A percentile compares a stretch with the other conserved stretches of the same genome.
phyloP scores from a whole-genome alignment of 2,797 vertebrate species.

The Xerus rutilus region DNA sequence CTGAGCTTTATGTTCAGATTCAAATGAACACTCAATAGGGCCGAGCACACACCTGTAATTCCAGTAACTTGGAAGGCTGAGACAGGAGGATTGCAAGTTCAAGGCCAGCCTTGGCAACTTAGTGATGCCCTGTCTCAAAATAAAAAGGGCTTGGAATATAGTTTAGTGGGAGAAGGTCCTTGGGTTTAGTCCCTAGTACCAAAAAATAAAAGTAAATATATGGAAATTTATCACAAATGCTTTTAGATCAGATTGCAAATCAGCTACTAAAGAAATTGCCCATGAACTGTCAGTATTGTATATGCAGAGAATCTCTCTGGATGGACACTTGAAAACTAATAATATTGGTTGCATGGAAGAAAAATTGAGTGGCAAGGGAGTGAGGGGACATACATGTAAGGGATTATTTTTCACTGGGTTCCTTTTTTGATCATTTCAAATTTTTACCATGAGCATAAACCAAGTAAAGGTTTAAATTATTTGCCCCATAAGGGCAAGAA shows the following conservation, averaged over 20 bases:
- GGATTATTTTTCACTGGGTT: not conserved
- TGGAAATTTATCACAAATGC: not conserved
- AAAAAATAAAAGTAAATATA: not conserved
- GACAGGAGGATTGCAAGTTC: not conserved
- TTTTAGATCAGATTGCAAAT: not conserved
- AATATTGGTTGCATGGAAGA: not conserved
- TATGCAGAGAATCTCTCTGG: not conserved
- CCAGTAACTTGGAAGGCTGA: not conserved
- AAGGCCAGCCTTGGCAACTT: not conserved
- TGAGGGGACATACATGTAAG: not conserved
- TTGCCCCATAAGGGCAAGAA: not conserved
- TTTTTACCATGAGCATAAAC: conserved; percentile 7
- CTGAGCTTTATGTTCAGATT: not conserved
- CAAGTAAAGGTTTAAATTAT: conserved; percentile 20
- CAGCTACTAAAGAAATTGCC: not conserved
- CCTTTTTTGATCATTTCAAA: conserved; percentile 1
- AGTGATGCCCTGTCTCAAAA: not conserved
- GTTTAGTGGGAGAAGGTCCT: too few species aligned
- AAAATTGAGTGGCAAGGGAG: not conserved
- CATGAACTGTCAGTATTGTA: not conserved
- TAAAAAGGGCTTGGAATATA: not conserved
- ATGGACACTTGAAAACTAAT: not conserved
- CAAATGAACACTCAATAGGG: not conserved
- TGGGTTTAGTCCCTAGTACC: too few species aligned
- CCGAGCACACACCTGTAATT: not conserved